Conservation (phyloP, 2,888 invertebrate genomes). For the Chaitophorus viminalis region DNA sequence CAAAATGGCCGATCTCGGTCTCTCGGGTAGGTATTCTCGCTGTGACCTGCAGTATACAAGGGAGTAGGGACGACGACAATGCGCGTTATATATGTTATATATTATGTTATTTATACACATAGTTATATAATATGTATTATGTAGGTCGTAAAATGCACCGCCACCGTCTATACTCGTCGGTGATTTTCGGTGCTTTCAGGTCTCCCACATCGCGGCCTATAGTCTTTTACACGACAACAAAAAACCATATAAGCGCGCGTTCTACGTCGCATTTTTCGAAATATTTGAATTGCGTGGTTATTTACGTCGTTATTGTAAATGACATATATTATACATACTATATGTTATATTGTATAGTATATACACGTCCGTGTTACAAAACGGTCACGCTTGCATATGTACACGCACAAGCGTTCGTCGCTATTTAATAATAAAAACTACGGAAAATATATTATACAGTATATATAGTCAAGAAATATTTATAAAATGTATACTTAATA, state of each 20-base stretch:
- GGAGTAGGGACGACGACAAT: slow-evolving; percentile 42
- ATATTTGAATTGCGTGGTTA: background rate
- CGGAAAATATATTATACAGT: no score
- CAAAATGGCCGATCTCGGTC: slow-evolving; percentile 37
- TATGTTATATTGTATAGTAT: no score
- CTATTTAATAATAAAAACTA: no score
- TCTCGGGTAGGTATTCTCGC: background rate
- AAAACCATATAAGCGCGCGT: background rate
- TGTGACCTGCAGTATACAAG: background rate
- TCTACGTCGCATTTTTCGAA: background rate
- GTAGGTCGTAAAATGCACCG: slow-evolving; percentile 30
- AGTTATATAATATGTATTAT: background rate
- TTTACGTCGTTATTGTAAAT: no score
- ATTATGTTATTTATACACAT: background rate
- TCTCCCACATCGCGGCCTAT: slow-evolving; percentile 1
- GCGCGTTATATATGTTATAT: background rate
- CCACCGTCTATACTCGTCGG: background rate
- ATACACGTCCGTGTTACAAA: no score
- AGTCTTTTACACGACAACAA: background rate
- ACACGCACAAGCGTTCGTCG: no score
- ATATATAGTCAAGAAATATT: no score
- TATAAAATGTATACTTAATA: no score
- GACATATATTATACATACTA: no score
- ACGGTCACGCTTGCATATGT: no score
- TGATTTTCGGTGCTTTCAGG: slow-evolving; percentile 6